Conservation (phyloP, 2,113 vertebrate genomes). For the Meriones unguiculatus region DNA sequence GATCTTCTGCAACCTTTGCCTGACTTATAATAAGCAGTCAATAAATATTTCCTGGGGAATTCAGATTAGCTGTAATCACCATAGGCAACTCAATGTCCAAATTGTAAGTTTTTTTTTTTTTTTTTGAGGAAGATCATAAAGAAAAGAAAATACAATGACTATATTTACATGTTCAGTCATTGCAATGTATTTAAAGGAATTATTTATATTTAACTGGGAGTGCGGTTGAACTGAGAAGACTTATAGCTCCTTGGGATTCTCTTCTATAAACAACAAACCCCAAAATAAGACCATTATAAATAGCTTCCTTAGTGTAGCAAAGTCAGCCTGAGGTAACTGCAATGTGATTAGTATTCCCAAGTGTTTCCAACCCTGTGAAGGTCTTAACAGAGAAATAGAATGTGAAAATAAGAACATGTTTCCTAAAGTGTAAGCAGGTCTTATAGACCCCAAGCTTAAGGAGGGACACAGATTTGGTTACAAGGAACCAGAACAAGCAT, state of each 20-base stretch:
- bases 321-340: conserved; percentile 9
- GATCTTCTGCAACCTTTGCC: neutral
- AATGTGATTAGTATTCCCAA: neutral
- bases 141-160: conserved; percentile 11
- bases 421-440: neutral
- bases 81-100: conserved; percentile 18
- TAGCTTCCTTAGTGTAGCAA: neutral
- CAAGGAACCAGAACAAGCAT: conserved; percentile 15
- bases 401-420: neutral
- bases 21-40: neutral
- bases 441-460: neutral
- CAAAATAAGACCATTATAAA: conserved; percentile 52
- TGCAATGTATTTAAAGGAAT: conserved; percentile 49
- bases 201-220: conserved; percentile 42
- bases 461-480: neutral
- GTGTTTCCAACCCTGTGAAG: neutral
- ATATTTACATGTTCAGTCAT: conserved; percentile 42
- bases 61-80: conserved; percentile 21
- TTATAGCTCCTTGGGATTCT: conserved; percentile 11
- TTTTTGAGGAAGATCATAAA: conserved; percentile 29
- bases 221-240: conserved; percentile 13
- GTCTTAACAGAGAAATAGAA: conserved; percentile 17
- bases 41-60: conserved; percentile 26
- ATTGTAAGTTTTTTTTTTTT: conserved; percentile 23
- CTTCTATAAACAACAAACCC: conserved; percentile 52